Base-by-base conservation (phyloP, 2,797 vertebrate genomes). In the Notamacropus eugenii region DNA sequence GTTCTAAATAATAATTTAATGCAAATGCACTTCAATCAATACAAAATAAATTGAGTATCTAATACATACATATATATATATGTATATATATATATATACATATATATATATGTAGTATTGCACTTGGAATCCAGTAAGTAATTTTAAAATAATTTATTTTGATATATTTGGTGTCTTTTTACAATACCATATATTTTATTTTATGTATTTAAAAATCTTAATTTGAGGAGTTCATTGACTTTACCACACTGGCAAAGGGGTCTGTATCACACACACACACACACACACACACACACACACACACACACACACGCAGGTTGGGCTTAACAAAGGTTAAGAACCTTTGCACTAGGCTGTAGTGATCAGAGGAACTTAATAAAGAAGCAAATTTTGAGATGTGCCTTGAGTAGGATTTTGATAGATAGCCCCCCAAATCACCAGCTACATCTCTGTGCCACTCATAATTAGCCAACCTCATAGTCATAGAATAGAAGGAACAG, bases 381-480 rank as follows among this genome's bases (percentile, higher is more conserved):
- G 8, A 90, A 67, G 4, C 90, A 56, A 28, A 90, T n/a, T 91
- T 55, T 96, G 34, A 94, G 6, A 55, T 93, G 22, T 95, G 9
- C 55, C 55, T 16, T 74, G 50, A 59, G 55, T 4, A 50, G 54
- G 40, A 4, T 12, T 59, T 67, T 28, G 14, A 67, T n/a, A 5
- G 62, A 67, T 1, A 67, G 13, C 34, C 34, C 34, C 4, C 4
- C 14, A 67, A 34, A 67, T 67, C 13, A 16, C 62, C 31, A 67
- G 5, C 3, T 67, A n/a, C 34, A 67, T n/a, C 13, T 34, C 62
- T 67, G 5, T n/a, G 34, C 13, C 62, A 67, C 13, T n/a, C 12
- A n/a, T 67, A 16, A 67, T 67, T 67, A 67, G 14, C 1, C 62
- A 67, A 67, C n/a, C 8, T 67, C 62, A 67, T 67, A n/a, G 62